These are phyloP conservation scores for Notoglanidium macrostoma DNA, from an alignment of 2,797 vertebrate genomes.

Conservation along the genomic window DNA sequence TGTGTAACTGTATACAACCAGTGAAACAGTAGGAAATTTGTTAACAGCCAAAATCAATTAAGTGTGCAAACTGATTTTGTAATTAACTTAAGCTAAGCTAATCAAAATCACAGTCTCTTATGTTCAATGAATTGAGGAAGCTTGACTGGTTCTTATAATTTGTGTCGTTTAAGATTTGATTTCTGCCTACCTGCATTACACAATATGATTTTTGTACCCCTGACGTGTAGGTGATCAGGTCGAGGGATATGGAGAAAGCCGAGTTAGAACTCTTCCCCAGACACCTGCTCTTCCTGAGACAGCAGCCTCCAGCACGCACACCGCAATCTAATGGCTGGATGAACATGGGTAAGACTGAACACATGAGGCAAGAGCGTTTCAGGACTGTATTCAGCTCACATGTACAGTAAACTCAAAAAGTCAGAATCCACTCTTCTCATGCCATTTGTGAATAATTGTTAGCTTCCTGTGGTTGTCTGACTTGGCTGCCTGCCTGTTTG, in stretches of 20 bases:
- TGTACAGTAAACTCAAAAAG: neutral
- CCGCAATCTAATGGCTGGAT: slow-evolving; percentile 99
- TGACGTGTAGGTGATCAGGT: slow-evolving; percentile 85
- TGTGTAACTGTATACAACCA: neutral
- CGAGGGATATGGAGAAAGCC: slow-evolving; percentile 80
- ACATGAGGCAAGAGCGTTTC: neutral
- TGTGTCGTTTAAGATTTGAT: neutral
- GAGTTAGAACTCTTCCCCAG: slow-evolving; percentile 95
- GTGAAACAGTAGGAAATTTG: neutral
- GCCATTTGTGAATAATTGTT: neutral
- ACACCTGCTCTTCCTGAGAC: slow-evolving; percentile 93
- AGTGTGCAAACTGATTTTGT: neutral
- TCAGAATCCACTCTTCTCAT: neutral
- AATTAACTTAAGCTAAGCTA: neutral
- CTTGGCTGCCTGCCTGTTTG: neutral
- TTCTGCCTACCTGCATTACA: neutral
- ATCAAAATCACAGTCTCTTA: neutral
- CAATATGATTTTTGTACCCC: neutral
- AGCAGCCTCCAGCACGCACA: slow-evolving; percentile 90
- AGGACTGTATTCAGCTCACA: neutral
- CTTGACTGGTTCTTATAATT: neutral
- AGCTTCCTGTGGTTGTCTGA: neutral
- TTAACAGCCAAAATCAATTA: neutral
- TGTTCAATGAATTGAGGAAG: neutral
- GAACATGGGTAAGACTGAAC: slow-evolving; percentile 98